Evolutionary conservation across 2,888 invertebrate species (phyloP).

Genomic region (Apantesis nais): DNA sequence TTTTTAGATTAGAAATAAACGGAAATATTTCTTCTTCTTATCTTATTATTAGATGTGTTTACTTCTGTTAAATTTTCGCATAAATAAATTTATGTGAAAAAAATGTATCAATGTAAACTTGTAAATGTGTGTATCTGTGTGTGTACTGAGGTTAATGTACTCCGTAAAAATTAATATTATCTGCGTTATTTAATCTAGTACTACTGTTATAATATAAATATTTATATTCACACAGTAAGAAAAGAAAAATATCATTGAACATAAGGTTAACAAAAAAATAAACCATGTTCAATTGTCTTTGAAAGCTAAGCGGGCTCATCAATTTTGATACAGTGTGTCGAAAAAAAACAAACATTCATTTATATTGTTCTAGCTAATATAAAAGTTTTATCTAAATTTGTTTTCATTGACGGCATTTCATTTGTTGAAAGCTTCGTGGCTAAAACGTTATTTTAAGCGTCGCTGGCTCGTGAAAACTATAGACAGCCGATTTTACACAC

Average conservation of each 20-base stretch:
- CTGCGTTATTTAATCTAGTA: too few relatives aligned
- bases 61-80: too few relatives aligned
- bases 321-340: conserved; percentile 38
- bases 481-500: neutral
- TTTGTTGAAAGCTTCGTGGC: neutral
- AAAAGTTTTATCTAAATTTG: conserved; percentile 21
- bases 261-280: neutral
- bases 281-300: neutral
- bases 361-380: conserved; percentile 19
- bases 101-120: too few relatives aligned
- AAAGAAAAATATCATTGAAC: neutral
- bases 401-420: neutral
- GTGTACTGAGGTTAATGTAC: neutral
- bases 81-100: too few relatives aligned
- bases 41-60: too few relatives aligned
- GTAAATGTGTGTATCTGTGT: too few relatives aligned
- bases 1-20: neutral
- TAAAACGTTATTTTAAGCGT: neutral
- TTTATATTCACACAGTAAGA: neutral
- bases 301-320: conserved; percentile 16
- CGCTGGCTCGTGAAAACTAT: neutral
- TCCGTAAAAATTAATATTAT: too few relatives aligned
- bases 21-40: neutral
- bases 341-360: conserved; percentile 30
- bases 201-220: too few relatives aligned